Conservation (phyloP, 2,888 invertebrate species). For the Pollenia labialis region DNA sequence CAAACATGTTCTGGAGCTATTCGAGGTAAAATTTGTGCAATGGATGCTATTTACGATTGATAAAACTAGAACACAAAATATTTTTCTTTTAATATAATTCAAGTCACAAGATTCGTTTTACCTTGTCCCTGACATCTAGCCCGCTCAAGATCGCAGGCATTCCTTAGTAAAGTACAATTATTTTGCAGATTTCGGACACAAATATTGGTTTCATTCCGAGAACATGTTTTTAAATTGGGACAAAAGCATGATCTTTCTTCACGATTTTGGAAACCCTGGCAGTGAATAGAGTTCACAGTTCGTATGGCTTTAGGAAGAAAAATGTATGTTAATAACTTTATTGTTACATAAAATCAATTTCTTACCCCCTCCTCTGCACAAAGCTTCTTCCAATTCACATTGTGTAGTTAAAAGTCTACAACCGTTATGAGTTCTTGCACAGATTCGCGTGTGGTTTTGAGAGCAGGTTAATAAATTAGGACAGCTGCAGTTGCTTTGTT, state of each 20-base stretch:
- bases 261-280: constrained; percentile 20
- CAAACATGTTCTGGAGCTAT: constrained; percentile 3
- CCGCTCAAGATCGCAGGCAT: constrained; percentile 46
- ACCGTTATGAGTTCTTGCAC: constrained; percentile 29
- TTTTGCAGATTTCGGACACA: constrained; percentile 18
- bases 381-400: constrained; percentile 44
- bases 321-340: background rate
- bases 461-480: constrained; percentile 55
- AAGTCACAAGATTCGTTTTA: background rate
- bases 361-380: constrained; percentile 52
- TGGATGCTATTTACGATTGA: constrained; percentile 9
- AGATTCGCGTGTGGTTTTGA: constrained; percentile 9
- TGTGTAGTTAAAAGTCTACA: constrained; percentile 46
- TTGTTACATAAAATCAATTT: background rate
- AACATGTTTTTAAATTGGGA: constrained; percentile 45
- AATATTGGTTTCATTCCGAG: constrained; percentile 21
- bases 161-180: constrained; percentile 35
- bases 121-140: constrained; percentile 41
- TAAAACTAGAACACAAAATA: constrained; percentile 6
- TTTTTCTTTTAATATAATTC: background rate
- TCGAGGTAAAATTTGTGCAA: background rate
- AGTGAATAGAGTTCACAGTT: constrained; percentile 20
- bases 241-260: constrained; percentile 43
- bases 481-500: constrained; percentile 47
- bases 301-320: constrained; percentile 17